These are phyloP conservation scores for Hepsetus odoe DNA, from an alignment of 2,113 vertebrate genomes.

Conservation along the genomic window DNA sequence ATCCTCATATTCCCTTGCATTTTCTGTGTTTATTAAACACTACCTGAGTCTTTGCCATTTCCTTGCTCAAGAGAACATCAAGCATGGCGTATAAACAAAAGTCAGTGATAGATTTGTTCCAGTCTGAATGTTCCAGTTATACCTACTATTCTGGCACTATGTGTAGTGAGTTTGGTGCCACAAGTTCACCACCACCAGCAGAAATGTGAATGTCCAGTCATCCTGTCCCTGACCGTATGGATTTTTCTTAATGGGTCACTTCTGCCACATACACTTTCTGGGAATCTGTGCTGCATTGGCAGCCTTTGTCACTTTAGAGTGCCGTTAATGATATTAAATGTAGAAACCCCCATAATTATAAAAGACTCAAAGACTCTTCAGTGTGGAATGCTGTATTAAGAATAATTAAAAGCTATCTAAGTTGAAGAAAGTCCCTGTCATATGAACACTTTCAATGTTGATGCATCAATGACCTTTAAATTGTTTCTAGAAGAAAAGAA, in stretches of 20 bases:
- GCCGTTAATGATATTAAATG: background rate
- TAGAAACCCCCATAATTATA: background rate
- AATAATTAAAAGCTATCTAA: background rate
- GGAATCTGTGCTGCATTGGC: no score
- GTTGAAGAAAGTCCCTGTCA: background rate
- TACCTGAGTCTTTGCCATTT: constrained; percentile 57
- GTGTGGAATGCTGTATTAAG: background rate
- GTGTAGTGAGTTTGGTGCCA: background rate
- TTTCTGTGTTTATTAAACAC: constrained; percentile 86
- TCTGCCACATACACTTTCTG: background rate
- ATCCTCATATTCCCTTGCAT: constrained; percentile 86
- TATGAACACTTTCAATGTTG: background rate
- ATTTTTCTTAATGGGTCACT: background rate
- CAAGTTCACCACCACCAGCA: background rate
- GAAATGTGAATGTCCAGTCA: background rate
- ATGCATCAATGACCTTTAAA: background rate
- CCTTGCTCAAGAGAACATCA: constrained; percentile 71
- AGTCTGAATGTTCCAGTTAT: constrained; percentile 4
- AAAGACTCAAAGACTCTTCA: no score
- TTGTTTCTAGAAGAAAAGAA: background rate
- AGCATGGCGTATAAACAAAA: constrained; percentile 76
- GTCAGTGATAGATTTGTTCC: constrained; percentile 32
- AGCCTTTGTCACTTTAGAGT: background rate
- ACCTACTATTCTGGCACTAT: background rate
- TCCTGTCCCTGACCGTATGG: background rate